These are phyloP conservation scores for Martes flavigula DNA, from an alignment of 2,797 vertebrate species.

Conservation along the genomic window DNA sequence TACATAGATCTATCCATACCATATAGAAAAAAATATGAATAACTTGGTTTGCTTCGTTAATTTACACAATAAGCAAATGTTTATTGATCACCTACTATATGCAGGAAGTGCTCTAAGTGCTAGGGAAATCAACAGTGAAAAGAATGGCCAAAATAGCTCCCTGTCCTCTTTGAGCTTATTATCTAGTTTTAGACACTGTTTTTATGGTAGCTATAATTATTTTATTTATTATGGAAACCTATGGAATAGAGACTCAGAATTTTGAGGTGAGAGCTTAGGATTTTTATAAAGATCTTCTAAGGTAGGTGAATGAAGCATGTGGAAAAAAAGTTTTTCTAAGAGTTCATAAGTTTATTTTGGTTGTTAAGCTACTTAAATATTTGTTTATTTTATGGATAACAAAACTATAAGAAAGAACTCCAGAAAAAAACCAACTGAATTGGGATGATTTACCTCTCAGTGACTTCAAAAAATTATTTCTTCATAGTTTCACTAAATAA, in stretches of 20 bases:
- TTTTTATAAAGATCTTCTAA: background rate
- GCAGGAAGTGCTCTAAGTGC: background rate
- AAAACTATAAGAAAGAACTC: background rate
- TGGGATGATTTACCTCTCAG: background rate
- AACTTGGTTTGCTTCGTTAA: background rate
- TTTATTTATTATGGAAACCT: background rate
- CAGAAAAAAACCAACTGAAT: background rate
- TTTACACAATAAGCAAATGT: background rate
- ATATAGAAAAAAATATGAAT: background rate
- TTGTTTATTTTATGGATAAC: background rate
- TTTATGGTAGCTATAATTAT: background rate
- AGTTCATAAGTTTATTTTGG: background rate
- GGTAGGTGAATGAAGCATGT: background rate
- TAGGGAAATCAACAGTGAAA: background rate
- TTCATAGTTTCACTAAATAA: slow-evolving; percentile 27
- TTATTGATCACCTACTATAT: background rate
- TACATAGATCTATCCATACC: background rate
- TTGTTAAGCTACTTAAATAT: slow-evolving; percentile 2
- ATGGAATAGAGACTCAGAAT: background rate
- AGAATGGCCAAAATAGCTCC: background rate
- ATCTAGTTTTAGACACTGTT: background rate
- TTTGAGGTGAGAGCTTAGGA: background rate
- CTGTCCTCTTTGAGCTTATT: background rate
- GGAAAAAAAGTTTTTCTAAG: background rate
- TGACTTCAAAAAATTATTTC: background rate